Percentiles rank a stretch among this genome's conserved stretches.
These are phyloP conservation scores for Bradynema listronoti DNA, from an alignment of 1,140 invertebrate species.

Conservation along the genomic window DNA sequence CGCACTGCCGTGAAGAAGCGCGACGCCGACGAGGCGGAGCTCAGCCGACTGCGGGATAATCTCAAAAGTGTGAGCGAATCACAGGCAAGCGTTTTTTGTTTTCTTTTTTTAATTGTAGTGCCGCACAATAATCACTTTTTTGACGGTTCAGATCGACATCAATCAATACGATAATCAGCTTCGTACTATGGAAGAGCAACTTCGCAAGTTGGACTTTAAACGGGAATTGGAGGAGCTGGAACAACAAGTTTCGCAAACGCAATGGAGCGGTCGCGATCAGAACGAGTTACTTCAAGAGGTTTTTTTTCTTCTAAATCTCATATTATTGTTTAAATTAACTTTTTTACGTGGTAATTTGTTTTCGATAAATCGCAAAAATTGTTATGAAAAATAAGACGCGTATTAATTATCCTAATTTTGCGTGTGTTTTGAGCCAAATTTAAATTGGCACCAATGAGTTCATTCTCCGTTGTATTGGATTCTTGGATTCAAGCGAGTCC, in stretches of 20 bases:
- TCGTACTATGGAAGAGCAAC: constrained; percentile 19
- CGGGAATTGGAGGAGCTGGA: constrained; percentile 28
- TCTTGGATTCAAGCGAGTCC: too few species aligned
- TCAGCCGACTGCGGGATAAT: constrained; percentile 1
- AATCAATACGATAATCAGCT: constrained; percentile 20
- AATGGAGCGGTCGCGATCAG: background rate
- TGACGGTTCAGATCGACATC: constrained; percentile 12
- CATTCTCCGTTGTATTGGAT: too few species aligned
- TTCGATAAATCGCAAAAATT: background rate
- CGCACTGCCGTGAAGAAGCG: too few species aligned
- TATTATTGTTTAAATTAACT: background rate
- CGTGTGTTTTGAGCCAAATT: too few species aligned
- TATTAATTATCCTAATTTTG: too few species aligned
- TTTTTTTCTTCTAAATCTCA: background rate
- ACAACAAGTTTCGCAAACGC: background rate
- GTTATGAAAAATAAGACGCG: too few species aligned
- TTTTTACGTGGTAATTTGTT: background rate
- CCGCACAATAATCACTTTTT: too few species aligned
- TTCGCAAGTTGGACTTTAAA: constrained; percentile 23
- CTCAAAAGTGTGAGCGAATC: too few species aligned
- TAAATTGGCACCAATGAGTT: too few species aligned
- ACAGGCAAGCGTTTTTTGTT: too few species aligned
- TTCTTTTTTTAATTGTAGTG: too few species aligned
- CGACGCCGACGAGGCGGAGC: background rate
- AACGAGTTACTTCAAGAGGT: background rate